Evolutionary conservation across 2,113 vertebrate genomes (phyloP).

Genomic region (Charadrius vociferus): DNA sequence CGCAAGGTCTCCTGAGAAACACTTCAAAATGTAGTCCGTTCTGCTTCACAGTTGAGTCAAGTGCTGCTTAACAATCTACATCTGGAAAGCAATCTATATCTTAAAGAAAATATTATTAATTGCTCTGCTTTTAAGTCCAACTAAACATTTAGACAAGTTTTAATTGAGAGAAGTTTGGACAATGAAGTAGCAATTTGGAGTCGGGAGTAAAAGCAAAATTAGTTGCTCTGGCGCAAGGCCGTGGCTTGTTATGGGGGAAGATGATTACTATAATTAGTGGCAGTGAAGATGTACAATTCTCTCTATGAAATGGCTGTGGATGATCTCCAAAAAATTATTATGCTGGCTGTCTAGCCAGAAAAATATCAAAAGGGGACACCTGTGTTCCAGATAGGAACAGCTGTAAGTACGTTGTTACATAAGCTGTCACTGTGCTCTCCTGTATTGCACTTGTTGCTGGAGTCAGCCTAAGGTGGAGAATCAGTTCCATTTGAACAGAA

Average conservation of each 20-base stretch:
- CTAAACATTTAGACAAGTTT: background rate
- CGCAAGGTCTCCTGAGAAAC: background rate
- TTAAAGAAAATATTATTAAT: background rate
- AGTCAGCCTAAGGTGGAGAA: background rate
- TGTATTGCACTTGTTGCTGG: background rate
- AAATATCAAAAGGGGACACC: constrained; percentile 1
- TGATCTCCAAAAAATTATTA: constrained; percentile 11
- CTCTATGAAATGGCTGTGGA: constrained; percentile 13
- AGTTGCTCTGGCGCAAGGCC: background rate
- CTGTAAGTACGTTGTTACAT: background rate
- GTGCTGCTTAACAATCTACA: background rate
- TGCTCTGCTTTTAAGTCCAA: background rate
- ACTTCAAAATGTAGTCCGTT: background rate
- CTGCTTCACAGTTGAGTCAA: background rate
- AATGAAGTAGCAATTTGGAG: background rate
- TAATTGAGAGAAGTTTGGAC: background rate
- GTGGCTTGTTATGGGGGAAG: constrained; percentile 5
- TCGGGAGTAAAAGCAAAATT: constrained; percentile 4
- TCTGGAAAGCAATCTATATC: background rate
- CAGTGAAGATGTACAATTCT: background rate
- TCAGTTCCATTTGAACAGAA: background rate
- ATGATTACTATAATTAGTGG: constrained; percentile 47
- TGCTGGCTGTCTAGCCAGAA: background rate
- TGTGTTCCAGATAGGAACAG: constrained; percentile 6
- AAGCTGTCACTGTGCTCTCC: background rate